Conservation (phyloP, 2,797 vertebrate genomes). For the Crax fasciolata region DNA sequence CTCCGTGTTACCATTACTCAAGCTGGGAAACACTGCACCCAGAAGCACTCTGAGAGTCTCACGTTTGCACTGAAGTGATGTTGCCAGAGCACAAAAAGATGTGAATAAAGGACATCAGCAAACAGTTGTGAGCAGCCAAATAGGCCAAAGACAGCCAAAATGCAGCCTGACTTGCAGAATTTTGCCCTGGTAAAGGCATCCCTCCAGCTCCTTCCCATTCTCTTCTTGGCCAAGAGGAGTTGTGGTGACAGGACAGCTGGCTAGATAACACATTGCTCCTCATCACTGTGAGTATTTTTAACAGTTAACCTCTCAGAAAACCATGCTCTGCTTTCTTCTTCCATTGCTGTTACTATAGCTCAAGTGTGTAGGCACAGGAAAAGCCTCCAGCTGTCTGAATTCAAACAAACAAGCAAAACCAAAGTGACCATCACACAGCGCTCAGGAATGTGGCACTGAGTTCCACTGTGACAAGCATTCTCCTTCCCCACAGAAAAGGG, state of each 20-base stretch:
- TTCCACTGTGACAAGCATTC: background rate
- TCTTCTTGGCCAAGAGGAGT: background rate
- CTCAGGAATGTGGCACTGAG: accelerated
- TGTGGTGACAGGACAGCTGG: accelerated
- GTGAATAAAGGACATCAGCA: background rate
- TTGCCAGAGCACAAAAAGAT: background rate
- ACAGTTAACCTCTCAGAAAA: background rate
- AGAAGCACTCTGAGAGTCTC: background rate
- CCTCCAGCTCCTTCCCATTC: background rate
- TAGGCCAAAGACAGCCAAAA: background rate
- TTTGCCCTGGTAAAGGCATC: background rate
- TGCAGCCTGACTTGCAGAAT: background rate
- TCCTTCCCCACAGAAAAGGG: background rate
- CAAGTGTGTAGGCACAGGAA: background rate
- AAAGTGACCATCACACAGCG: background rate
- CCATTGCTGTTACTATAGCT: background rate
- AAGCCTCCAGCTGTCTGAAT: background rate
- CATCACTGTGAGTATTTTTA: background rate
- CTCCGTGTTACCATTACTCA: background rate
- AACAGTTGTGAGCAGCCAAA: background rate
- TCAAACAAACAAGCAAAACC: background rate
- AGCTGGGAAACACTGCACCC: background rate
- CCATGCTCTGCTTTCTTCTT: background rate
- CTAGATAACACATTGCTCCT: background rate
- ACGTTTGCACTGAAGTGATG: background rate